Conservation (phyloP, 2,113 vertebrate genomes). For the Hyaena hyaena region DNA sequence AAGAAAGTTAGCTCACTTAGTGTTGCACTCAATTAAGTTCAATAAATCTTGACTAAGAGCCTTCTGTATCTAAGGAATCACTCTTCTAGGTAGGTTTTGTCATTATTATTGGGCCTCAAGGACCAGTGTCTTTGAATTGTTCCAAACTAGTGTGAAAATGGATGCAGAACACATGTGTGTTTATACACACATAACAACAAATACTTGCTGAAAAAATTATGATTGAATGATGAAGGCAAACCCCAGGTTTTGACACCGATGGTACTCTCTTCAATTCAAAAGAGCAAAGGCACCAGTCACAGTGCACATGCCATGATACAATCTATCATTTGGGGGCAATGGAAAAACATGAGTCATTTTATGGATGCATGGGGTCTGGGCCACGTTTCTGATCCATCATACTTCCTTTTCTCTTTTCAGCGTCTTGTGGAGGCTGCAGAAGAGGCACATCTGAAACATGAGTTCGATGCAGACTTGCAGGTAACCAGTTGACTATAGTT, state of each 20-base stretch:
- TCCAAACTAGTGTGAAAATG: background rate
- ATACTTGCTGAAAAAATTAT: background rate
- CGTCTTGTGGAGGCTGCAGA: slow-evolving; percentile 97
- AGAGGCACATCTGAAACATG: slow-evolving; percentile 97
- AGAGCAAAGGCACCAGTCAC: background rate
- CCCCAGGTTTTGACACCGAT: background rate
- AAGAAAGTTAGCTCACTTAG: background rate
- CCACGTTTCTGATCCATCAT: background rate
- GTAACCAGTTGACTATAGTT: slow-evolving; percentile 82
- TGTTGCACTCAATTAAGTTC: background rate
- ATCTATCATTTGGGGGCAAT: background rate
- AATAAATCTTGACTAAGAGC: background rate
- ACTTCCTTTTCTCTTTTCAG: slow-evolving; percentile 82
- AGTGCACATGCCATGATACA: background rate
- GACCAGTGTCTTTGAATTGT: slow-evolving; percentile 5
- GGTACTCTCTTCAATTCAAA: background rate
- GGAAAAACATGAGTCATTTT: background rate
- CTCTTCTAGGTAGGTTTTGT: background rate
- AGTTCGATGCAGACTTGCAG: slow-evolving; percentile 96
- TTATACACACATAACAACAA: background rate
- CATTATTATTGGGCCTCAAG: background rate
- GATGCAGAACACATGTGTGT: background rate
- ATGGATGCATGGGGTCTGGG: background rate
- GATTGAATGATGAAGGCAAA: background rate
- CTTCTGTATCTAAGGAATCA: background rate